Evolutionary conservation across 2,888 invertebrate genomes (phyloP).

Genomic region (Brassicogethes aeneus): DNA sequence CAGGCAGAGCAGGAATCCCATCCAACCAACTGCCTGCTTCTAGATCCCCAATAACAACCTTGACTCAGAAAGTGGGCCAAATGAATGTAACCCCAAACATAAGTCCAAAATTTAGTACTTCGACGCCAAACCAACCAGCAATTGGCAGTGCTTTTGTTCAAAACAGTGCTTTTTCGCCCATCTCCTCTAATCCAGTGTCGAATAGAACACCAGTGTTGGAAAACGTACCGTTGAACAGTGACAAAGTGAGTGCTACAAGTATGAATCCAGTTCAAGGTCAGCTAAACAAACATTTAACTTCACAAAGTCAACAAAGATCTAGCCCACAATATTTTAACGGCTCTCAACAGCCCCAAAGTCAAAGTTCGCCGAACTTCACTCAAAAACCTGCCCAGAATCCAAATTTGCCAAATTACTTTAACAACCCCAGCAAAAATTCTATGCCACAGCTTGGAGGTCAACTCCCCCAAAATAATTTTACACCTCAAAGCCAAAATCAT

Average conservation of each 20-base stretch:
- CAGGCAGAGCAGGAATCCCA: slow-evolving; percentile 25
- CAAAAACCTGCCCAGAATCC: slow-evolving; percentile 3
- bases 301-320: slow-evolving; percentile 5
- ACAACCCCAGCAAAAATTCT: no score
- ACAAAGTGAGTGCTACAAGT: not conserved
- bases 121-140: slow-evolving; percentile 27
- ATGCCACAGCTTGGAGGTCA: no score
- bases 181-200: slow-evolving; percentile 5
- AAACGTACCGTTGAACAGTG: slow-evolving; percentile 4
- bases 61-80: slow-evolving; percentile 25
- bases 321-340: slow-evolving; percentile 5
- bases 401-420: slow-evolving; percentile 5
- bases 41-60: slow-evolving; percentile 14
- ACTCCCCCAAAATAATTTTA: no score
- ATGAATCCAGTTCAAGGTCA: slow-evolving; percentile 10
- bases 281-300: slow-evolving; percentile 10
- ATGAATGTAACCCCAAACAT: slow-evolving; percentile 19
- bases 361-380: slow-evolving; percentile 4
- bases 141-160: slow-evolving; percentile 11
- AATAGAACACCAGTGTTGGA: slow-evolving; percentile 3
- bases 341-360: slow-evolving; percentile 2
- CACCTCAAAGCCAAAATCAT: no score
- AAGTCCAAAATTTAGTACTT: slow-evolving; percentile 26
- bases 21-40: slow-evolving; percentile 29
- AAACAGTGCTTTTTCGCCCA: slow-evolving; percentile 17